Base-by-base conservation (phyloP, 2,797 vertebrate genomes). In the Natrix natrix region DNA sequence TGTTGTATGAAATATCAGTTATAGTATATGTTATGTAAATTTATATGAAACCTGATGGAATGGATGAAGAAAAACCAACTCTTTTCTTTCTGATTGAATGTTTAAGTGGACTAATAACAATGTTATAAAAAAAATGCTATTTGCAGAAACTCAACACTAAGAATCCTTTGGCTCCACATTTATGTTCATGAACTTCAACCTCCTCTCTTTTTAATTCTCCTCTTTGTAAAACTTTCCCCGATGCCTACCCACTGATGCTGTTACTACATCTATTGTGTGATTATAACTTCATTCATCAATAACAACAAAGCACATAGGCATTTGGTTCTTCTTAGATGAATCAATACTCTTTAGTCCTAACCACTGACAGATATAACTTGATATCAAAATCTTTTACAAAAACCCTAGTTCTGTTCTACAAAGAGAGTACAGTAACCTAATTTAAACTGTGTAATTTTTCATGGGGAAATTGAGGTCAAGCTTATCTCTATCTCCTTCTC, bases 381-480 rank as follows among this genome's bases (percentile, higher is more conserved):
- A 92, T 88, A 94, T 95, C 52, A 94, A 60, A 95, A 60, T 74
- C 43, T 59, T 95, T 95, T 92, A 69, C 86, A 87, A 69, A 93
- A 87, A 94, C 87, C 74, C 59, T 88, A 20, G 28, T 17, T 93
- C 14, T 94, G 16, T 43, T 94, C 1, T 22, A 56, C 63, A 91
- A 93, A 93, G 78, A 94, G 94, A 54, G 92, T 7, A 5, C 54
- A 78, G 0, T 91, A 83, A 59, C 78, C 78, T 93, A 43, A 48
- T 90, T 32, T 60, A 93, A 95, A 90, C 1, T 2, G 56, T 89
- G 43, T 0, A 10, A 69, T 92, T 93, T 95, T 95, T 93, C 91
- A 94, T 32, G 17, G 17, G 11, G 87, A 93, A 94, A 91, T 0
- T 63, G 8, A 63, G 89, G 5, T 1, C 92, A 74, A 69, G 1